Conservation (phyloP, 2,113 vertebrate species). For the Syngnathoides biaculeatus region DNA sequence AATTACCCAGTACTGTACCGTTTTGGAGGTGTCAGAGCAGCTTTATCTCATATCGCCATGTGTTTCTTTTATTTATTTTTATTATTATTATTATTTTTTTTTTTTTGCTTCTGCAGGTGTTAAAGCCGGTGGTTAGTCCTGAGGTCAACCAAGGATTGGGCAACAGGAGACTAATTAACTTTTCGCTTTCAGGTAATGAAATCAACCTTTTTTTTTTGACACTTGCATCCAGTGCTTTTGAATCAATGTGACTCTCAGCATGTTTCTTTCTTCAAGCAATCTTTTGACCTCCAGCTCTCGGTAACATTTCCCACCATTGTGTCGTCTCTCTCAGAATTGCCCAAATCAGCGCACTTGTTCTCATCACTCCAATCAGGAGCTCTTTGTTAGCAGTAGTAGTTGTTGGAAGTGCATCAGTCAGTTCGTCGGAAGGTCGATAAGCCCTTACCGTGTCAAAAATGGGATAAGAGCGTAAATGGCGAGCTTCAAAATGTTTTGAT, state of each 20-base stretch:
- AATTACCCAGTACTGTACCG: too few species aligned
- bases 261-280: neutral
- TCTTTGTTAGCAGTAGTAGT: neutral
- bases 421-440: neutral
- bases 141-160: constrained; percentile 81
- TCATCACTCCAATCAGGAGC: neutral
- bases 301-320: neutral
- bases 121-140: constrained; percentile 85
- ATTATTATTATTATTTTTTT: too few species aligned
- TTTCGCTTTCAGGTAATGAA: constrained; percentile 88
- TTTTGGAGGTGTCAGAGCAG: neutral
- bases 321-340: neutral
- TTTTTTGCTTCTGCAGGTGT: constrained; percentile 71
- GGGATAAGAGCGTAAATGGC: neutral
- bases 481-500: neutral
- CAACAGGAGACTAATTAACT: constrained; percentile 91
- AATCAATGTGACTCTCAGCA: neutral
- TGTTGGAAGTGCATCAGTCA: neutral
- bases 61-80: too few species aligned
- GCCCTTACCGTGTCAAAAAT: neutral
- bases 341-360: neutral
- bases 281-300: neutral
- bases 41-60: too few species aligned
- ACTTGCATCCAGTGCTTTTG: neutral
- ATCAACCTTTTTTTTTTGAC: neutral